A percentile compares a stretch with the other conserved stretches of the same genome.
Evolutionary conservation across 2,888 invertebrate genomes (phyloP).

Genomic region (Eilema sororculum): DNA sequence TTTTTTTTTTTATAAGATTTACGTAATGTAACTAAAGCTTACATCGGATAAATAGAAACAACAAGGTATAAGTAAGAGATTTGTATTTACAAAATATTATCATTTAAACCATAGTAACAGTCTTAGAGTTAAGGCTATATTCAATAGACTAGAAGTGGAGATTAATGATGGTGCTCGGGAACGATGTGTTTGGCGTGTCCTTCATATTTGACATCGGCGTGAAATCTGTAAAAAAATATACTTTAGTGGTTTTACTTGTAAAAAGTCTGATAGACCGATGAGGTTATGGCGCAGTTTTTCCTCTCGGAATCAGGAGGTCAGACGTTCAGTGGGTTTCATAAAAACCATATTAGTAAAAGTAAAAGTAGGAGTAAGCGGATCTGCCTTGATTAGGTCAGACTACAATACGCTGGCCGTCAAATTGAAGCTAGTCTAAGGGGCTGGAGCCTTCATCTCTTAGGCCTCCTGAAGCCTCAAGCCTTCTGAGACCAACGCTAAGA

Average conservation of each 20-base stretch:
- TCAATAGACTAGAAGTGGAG: background rate
- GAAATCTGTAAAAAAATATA: slow-evolving; percentile 52
- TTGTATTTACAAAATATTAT: slow-evolving; percentile 12
- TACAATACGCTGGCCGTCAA: too few species aligned
- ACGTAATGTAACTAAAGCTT: background rate
- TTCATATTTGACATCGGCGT: slow-evolving; percentile 56
- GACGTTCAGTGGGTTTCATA: too few species aligned
- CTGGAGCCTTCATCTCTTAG: too few species aligned
- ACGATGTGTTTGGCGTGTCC: slow-evolving; percentile 54
- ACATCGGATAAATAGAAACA: background rate
- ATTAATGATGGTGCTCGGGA: slow-evolving; percentile 44
- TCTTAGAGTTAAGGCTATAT: slow-evolving; percentile 7
- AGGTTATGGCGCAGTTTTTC: too few species aligned
- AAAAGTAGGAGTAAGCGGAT: too few species aligned
- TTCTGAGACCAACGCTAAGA: too few species aligned
- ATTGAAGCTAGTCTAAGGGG: too few species aligned
- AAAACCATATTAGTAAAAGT: too few species aligned
- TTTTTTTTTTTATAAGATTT: too few species aligned
- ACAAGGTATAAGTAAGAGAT: background rate
- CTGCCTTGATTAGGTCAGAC: too few species aligned
- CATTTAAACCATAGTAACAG: slow-evolving; percentile 14
- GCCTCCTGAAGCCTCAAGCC: too few species aligned
- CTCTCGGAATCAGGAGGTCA: too few species aligned
- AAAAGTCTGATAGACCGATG: background rate
- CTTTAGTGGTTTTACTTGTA: background rate